Base-by-base conservation (phyloP, 2,888 invertebrate species). In the Conistra vaccinii region DNA sequence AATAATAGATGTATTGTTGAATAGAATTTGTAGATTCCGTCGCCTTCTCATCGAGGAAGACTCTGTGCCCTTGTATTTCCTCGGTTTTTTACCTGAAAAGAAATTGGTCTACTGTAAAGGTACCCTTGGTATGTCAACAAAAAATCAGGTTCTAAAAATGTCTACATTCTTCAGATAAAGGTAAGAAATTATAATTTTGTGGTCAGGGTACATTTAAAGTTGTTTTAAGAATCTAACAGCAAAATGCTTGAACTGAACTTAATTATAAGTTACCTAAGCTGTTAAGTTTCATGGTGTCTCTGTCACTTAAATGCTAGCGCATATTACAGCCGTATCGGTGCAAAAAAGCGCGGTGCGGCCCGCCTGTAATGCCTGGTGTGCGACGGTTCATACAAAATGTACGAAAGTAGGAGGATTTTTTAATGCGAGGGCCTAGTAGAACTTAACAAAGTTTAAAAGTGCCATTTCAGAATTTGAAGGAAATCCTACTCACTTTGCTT, bases 1-100 rank as follows among this genome's bases (percentile, higher is more conserved):
- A 89, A 96, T 93, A 1, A 96, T 91, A 0, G 95, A 88, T 0
- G 96, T 96, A 82, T 94, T 94, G 92, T 96, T 96, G 93, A 96
- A 96, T 55, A 96, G 51, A 53, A 94, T 92, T 88, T 95, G 94
- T 4, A 96, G 95, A 74, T 96, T 96, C 88, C 89, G 92, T 60
- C 96, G 90, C 76, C 96, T 91, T 83, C 93, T 94, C 94, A 95
- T 94, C 69, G 96, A 96, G 0, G 94, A 93, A 2, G 96, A 94
- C 89, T 95, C 94, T 81, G 90, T 85, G 87, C 93, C 92, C 83
- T 93, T 94, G 90, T 90, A 91, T 91, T 93, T 94, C 91, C 91
- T 91, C 89, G 91, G 85, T 93, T 93, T 95, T 81, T 91, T 87
- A 95, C 89, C 96, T 96, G 96, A 90, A 96, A 96, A 92, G 86